phyloP scores from a whole-genome alignment of 2,888 invertebrate genomes.

The Endotricha flammealis region DNA sequence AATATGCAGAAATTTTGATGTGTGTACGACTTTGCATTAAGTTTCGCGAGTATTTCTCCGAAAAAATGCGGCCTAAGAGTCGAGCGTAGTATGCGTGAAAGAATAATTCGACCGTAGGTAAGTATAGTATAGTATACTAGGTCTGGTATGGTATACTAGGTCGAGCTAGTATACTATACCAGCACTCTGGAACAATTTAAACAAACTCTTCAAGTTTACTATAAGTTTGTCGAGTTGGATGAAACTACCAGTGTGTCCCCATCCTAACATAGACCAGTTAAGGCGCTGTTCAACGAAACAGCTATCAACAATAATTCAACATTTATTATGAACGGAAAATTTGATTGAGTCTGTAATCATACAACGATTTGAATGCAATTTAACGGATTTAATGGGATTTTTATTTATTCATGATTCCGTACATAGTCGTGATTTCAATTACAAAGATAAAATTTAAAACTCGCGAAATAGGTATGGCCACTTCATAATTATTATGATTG shows the following conservation, averaged over 20 bases:
- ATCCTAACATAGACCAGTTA: background rate
- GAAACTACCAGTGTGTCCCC: background rate
- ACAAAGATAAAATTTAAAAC: conserved; percentile 51
- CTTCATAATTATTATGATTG: background rate
- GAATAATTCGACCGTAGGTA: no score
- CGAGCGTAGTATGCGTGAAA: no score
- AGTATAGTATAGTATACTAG: no score
- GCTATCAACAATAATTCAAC: conserved; percentile 9
- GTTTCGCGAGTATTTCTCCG: no score
- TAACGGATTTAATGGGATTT: conserved; percentile 36
- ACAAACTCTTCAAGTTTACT: no score
- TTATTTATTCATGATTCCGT: conserved; percentile 58
- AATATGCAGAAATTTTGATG: no score
- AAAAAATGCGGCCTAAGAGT: no score
- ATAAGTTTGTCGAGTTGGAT: no score
- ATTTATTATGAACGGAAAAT: conserved; percentile 9
- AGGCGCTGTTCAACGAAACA: conserved; percentile 7
- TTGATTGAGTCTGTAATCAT: conserved; percentile 21
- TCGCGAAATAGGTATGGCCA: conserved; percentile 20
- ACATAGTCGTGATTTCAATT: conserved; percentile 65
- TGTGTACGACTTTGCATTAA: no score
- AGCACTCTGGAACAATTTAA: no score
- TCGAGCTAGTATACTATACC: no score
- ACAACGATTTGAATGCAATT: conserved; percentile 43
- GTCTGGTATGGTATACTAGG: no score